Base-by-base conservation (phyloP, 2,797 vertebrate species). In the Phrynocephalus guinanensis region DNA sequence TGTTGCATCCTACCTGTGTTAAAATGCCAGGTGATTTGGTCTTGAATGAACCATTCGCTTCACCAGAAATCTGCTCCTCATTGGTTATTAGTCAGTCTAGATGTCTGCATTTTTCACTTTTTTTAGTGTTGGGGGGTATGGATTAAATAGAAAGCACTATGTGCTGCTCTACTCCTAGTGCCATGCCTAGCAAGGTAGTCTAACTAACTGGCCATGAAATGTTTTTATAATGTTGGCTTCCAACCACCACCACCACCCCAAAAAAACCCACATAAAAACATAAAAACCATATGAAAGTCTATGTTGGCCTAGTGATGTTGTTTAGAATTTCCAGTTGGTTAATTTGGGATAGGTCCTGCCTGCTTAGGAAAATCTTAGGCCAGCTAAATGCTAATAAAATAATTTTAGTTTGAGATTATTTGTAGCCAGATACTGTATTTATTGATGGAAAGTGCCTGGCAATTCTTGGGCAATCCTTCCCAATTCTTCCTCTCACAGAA, bases 201-300 rank as follows among this genome's bases (percentile, higher is more conserved):
- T 22, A 90, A 80, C 86, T 71, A 56, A 79, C 52, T 76, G 52
- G 79, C 90, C 44, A 82, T 81, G 90, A 90, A 5, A n/a, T n/a
- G 28, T 68, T 78, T 87, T 86, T 81, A 76, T 38, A 6, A 63
- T 63, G 0, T 0, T 87, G 50, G 50, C 52, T 50, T 71, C 66
- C 8, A 48, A 30, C 48, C 63, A 30, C 4, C 15, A 15, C 15
- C 11, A 38, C 9, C 48, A 26, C 44, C 50, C 15, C 48, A 68
- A 52, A 18, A 16, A 38, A 38, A 1, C 38, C 38, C 38, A 38
- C 38, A 38, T 38, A 38, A 5, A 75, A 81, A 38, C 38, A 3
- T 38, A 38, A 5, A 75, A 81, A 26, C 13, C 60, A 44, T 71
- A 63, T 4, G 70, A 44, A 26, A n/a, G 6, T 48, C 56, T 68